These are phyloP conservation scores for Serinus canaria DNA, from an alignment of 2,113 vertebrate genomes.

Conservation along the genomic window DNA sequence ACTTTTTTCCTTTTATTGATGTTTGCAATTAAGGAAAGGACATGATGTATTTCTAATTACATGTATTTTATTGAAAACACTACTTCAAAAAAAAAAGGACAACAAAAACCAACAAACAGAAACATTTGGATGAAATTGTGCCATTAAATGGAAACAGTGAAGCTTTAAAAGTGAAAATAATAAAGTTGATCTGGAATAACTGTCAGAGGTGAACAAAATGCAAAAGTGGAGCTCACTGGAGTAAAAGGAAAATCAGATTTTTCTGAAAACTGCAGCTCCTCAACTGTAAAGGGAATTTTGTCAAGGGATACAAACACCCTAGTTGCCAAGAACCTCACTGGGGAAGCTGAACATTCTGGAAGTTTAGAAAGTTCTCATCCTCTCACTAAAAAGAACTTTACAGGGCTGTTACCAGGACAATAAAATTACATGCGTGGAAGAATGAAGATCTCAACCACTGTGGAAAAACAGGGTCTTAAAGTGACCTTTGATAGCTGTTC, in stretches of 20 bases:
- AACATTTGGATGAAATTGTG: background rate
- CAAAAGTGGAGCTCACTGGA: background rate
- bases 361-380: background rate
- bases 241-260: background rate
- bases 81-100: background rate
- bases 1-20: background rate
- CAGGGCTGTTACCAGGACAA: background rate
- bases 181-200: background rate
- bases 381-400: background rate
- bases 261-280: background rate
- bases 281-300: background rate
- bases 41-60: background rate
- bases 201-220: background rate
- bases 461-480: background rate
- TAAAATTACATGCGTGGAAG: background rate
- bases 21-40: background rate
- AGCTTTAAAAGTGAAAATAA: background rate
- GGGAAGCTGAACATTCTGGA: background rate
- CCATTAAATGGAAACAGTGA: background rate
- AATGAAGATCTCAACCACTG: background rate
- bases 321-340: background rate
- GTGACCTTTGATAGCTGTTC: background rate
- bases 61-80: background rate
- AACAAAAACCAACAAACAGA: background rate
- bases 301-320: background rate